Evolutionary conservation across 2,797 vertebrate species (phyloP), one percentile per base, ranked within the genome.

Genomic region (Esox masquinongy): DNA sequence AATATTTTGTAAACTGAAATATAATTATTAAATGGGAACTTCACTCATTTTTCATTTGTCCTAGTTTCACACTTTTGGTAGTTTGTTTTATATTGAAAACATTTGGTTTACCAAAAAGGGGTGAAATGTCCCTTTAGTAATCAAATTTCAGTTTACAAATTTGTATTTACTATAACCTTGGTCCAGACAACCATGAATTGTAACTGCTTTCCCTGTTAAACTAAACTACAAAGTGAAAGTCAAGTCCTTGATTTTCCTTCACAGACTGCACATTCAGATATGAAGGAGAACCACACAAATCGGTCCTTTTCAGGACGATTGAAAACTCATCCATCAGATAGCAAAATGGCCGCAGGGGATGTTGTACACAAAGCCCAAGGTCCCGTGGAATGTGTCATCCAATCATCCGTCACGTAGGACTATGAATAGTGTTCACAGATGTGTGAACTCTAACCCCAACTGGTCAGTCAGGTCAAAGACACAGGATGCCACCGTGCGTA

Each of bases 381-480:
- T 59, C 15, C 2, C 14, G 43, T 49, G 24, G 24, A 47, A 74
- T 72, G 24, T 51, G 43, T 78, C 56, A 74, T 51, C 22, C 67
- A 59, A 72, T 50, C 19, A 1, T 64, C 53, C 47, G 70, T 19
- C 2, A 26, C 51, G 2, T 7, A 24, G 73, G 76, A 75, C 82
- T 79, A 89, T 39, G 5, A 77, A 87, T 80, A 69, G 76, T 67
- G 9, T 26, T 85, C 77, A 82, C n/a, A 12, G 78, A 74, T 82
- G n/a, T n/a, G n/a, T n/a, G n/a, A n/a, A n/a, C n/a, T n/a, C n/a
- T n/a, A 64, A 86, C 77, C 80, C n/a, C 34, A 77, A 56, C 68
- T 17, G 68, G 80, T 85, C 82, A 72, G 39, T 82, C 82, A 80
- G 47, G 69, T 56, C 49, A 78, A 75, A 78, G 51, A n/a, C n/a